Evolutionary conservation across 1,140 invertebrate genomes (phyloP), one percentile per base, ranked within the genome.

Genomic region (Muscidifurax raptorellus): DNA sequence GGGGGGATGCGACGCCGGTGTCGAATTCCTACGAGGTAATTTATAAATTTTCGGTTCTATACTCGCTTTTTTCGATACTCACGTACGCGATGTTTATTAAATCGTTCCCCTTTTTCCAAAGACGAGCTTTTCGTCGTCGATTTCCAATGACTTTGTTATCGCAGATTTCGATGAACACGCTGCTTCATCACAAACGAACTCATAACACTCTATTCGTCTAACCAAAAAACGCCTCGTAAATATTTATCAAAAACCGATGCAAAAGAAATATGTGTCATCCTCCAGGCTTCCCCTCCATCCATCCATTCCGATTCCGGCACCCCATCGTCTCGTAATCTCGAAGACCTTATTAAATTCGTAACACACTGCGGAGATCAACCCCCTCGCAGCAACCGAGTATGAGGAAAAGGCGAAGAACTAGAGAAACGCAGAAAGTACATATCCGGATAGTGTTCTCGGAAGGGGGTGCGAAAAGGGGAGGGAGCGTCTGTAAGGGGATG

Each of bases 301-400:
- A 69, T 30, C 66, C 66, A 59, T 59, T 15, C n/a, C 67, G 40
- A 66, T 82, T 76, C 69, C 32, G 7, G 27, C 25, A 15, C 25
- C 32, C 32, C 22, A 25, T 22, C 18, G 27, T 6, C 47, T 82
- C 18, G 47, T 76, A 82, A 82, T 82, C 25, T 36, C n/a, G 28
- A 82, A 59, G 28, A 59, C 18, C 25, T 64, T 76, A 76, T 82
- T 82, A 76, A 82, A 82, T 75, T 66, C 52, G 25, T 76, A 82
- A 74, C 44, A 27, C 22, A 82, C 22, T 72, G 7, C 25, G 2
- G 36, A 40, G 67, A 71, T 32, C 67, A 30, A 71, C 4, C 25
- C 67, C 67, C 27, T 10, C 2, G 67, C 1, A 22, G 22, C 3
- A 22, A n/a, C n/a, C n/a, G 66, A 5, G 44, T 18, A 22, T n/a